Conservation (phyloP, 1,140 invertebrate genomes). For the Cydia fagiglandana region DNA sequence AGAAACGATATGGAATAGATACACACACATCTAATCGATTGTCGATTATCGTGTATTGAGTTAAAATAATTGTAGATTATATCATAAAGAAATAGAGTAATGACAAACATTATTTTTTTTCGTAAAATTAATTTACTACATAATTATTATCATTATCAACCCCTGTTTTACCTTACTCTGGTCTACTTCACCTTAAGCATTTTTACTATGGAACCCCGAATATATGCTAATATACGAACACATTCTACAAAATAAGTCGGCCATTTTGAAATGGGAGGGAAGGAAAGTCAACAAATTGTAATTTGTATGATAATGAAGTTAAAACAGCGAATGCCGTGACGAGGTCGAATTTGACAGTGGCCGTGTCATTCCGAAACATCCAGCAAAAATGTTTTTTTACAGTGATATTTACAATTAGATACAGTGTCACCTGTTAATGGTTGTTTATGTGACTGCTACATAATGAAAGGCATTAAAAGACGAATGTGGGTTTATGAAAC, state of each 20-base stretch:
- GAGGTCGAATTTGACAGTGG: constrained; percentile 33
- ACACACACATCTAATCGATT: no score
- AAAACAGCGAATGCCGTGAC: constrained; percentile 38
- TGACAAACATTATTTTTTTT: no score
- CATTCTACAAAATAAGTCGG: constrained; percentile 35
- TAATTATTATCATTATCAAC: no score
- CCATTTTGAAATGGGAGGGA: constrained; percentile 36
- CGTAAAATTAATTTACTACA: no score
- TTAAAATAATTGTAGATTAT: no score
- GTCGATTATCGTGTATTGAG: no score
- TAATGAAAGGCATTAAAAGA: no score
- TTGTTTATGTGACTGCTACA: no score
- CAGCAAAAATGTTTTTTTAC: background rate
- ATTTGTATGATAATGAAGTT: constrained; percentile 50
- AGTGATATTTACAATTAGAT: background rate
- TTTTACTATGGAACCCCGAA: constrained; percentile 5
- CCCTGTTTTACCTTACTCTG: no score
- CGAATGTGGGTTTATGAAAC: no score
- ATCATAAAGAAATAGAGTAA: no score
- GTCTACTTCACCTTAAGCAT: background rate
- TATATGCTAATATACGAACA: constrained; percentile 29
- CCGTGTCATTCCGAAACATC: background rate
- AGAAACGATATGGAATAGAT: no score
- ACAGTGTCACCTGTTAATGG: background rate
- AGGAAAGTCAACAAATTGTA: constrained; percentile 49